Base-by-base conservation (phyloP, 2,113 vertebrate genomes). In the Rhinogobius similis region DNA sequence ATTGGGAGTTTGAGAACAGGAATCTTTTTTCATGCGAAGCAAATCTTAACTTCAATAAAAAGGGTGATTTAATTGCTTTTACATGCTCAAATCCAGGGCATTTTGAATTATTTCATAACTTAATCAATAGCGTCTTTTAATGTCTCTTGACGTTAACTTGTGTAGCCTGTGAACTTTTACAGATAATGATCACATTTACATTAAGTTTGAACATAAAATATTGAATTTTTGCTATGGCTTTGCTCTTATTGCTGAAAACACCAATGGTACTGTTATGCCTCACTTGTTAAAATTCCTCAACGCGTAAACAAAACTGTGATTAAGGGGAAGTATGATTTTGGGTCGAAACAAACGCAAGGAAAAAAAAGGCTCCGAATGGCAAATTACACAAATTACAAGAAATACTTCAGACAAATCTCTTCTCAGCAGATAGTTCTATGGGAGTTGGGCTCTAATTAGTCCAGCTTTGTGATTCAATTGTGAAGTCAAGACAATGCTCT, bases 21-120 rank as follows among this genome's bases (percentile, higher is more conserved):
- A 53, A 58, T 52, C 14, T 63, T 83, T 41, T 79, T 82, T 83
- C 78, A 77, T 79, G 72, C 75, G 75, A 68, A 71, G 67, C 70
- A 68, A 81, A 50, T 46, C 39, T n/a, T 23, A 24, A 61, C 70
- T 75, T 75, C 52, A 70, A 71, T 39, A 18, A 39, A 52, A 75
- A 56, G 23, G 39, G 66, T 63, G 61, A n/a, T 68, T 79, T 41
- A 69, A 52, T 76, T 66, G 32, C 39, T 41, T 41, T 41, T 10
- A 10, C 62, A 72, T 75, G 14, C 53, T 32, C 7, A 46, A 74
- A 21, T 70, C 70, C 0, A 10, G 14, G 62, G 64, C 36, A 18
- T 43, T 32, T 56, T 26, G 53, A 29, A 13, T 70, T 20, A 67
- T 70, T 21, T 82, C 52, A 65, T 39, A 56, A 72, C 46, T 50